These are phyloP conservation scores for Amphipyra berbera DNA, from an alignment of 2,888 invertebrate species.

Conservation along the genomic window DNA sequence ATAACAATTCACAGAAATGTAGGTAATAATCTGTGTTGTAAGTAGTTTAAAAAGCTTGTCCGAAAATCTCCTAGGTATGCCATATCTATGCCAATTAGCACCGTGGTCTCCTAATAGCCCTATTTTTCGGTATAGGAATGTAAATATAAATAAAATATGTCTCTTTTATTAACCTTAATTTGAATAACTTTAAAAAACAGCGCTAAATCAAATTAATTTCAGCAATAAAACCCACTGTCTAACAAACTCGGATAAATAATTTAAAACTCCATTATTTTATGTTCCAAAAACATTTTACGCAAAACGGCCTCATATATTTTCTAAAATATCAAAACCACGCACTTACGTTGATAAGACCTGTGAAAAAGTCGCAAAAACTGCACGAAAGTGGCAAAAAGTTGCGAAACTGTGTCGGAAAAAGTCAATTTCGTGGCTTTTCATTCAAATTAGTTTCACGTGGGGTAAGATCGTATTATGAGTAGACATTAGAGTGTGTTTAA, in stretches of 20 bases:
- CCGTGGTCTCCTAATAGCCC: too few relatives aligned
- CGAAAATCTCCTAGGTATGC: too few relatives aligned
- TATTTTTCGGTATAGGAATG: too few relatives aligned
- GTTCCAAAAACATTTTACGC: conserved; percentile 16
- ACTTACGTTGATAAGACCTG: conserved; percentile 16
- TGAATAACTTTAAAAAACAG: conserved; percentile 31
- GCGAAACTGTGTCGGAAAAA: conserved; percentile 6
- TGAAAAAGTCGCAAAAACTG: conserved; percentile 9
- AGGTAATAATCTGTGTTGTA: too few relatives aligned
- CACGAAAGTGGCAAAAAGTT: conserved; percentile 7
- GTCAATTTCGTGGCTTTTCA: conserved; percentile 10
- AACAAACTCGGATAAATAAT: conserved; percentile 38
- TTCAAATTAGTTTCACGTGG: conserved; percentile 17
- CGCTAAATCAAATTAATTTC: conserved; percentile 31
- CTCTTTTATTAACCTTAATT: background rate
- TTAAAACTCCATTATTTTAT: conserved; percentile 28
- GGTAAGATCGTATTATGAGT: background rate
- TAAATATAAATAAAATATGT: too few relatives aligned
- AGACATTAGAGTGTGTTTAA: background rate
- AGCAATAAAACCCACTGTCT: conserved; percentile 31
- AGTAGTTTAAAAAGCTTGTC: too few relatives aligned
- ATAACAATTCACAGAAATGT: too few relatives aligned
- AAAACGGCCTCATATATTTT: conserved; percentile 31
- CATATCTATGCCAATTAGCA: too few relatives aligned
- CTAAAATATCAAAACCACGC: conserved; percentile 14